Conservation (phyloP, 2,888 invertebrate species). For the Tenthredo notha region DNA sequence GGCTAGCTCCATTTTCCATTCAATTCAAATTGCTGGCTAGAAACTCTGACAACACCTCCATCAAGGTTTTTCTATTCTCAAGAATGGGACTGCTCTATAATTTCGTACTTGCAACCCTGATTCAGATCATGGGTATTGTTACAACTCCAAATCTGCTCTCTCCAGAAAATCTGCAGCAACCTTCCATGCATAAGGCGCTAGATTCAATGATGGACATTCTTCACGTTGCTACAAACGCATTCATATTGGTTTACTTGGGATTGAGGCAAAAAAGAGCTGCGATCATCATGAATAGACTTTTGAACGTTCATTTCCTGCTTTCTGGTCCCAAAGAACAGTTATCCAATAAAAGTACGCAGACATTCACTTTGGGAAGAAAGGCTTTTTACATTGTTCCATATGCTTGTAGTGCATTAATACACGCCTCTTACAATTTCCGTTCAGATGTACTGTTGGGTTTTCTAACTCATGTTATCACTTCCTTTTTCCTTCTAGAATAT, state of each 20-base stretch:
- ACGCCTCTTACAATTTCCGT: no score
- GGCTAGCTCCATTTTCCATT: conserved; percentile 1
- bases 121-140: background rate
- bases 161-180: background rate
- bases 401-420: background rate
- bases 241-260: background rate
- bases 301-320: background rate
- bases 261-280: background rate
- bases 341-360: background rate
- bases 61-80: background rate
- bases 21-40: background rate
- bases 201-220: background rate
- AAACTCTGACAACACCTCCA: background rate
- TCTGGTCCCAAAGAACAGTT: background rate
- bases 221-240: background rate
- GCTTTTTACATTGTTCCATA: background rate
- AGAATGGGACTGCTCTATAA: background rate
- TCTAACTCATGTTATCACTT: background rate
- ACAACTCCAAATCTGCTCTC: background rate
- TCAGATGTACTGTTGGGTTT: no score
- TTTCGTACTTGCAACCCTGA: background rate
- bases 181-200: background rate
- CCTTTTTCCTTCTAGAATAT: background rate
- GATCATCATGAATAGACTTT: background rate
- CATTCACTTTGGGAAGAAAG: background rate